phyloP scores from a whole-genome alignment of 2,888 invertebrate genomes.

The Elgonia sp. region DNA sequence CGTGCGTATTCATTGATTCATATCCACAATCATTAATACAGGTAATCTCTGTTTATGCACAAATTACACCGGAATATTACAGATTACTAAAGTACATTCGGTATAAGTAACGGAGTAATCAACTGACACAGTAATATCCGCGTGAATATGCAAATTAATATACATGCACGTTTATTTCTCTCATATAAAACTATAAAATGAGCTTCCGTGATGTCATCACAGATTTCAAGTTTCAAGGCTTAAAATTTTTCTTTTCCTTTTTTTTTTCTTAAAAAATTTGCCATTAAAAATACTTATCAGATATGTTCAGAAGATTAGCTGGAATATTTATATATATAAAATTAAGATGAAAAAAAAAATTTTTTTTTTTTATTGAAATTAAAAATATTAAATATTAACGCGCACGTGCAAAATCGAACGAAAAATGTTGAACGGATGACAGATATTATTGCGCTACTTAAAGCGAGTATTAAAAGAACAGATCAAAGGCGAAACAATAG shows the following conservation, averaged over 20 bases:
- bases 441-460: slow-evolving; percentile 67
- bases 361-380: too few relatives aligned
- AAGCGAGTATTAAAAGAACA: slow-evolving; percentile 79
- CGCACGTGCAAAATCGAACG: slow-evolving; percentile 43
- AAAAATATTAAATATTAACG: neutral
- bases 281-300: too few relatives aligned
- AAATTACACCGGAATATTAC: slow-evolving; percentile 44
- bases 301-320: too few relatives aligned
- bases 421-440: slow-evolving; percentile 56
- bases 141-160: slow-evolving; percentile 46
- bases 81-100: slow-evolving; percentile 16
- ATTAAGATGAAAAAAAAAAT: too few relatives aligned
- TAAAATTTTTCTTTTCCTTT: slow-evolving; percentile 3
- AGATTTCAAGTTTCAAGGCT: slow-evolving; percentile 38
- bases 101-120: slow-evolving; percentile 56
- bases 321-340: too few relatives aligned
- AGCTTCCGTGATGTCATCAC: slow-evolving; percentile 64
- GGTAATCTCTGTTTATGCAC: slow-evolving; percentile 54
- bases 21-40: slow-evolving; percentile 44
- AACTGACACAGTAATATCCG: slow-evolving; percentile 62
- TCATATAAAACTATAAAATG: slow-evolving; percentile 40
- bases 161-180: neutral
- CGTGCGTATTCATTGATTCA: slow-evolving; percentile 45
- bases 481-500: slow-evolving; percentile 85
- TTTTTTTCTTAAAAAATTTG: too few relatives aligned